Conservation (phyloP, 2,888 invertebrate genomes). For the Drosophila mulleri region DNA sequence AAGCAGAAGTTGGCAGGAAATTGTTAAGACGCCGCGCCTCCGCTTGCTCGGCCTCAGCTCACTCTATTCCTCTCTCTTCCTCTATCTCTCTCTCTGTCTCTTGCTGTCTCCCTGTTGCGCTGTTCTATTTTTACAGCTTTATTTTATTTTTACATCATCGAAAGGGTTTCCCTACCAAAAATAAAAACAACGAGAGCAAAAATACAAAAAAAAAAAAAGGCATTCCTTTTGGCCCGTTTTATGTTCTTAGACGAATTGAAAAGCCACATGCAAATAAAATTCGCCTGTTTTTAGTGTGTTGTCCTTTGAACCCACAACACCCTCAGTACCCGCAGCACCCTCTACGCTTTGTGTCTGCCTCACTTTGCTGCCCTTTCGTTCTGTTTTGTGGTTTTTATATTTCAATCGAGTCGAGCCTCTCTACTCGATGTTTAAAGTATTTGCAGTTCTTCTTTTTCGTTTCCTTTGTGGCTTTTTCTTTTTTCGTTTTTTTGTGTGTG, state of each 20-base stretch:
- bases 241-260: slow-evolving; percentile 75
- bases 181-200: slow-evolving; percentile 5
- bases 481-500: neutral
- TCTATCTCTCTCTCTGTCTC: neutral
- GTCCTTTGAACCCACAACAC: slow-evolving; percentile 54
- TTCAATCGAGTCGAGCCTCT: slow-evolving; percentile 59
- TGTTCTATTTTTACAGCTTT: slow-evolving; percentile 55
- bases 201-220: neutral
- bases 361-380: slow-evolving; percentile 3
- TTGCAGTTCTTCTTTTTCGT: slow-evolving; percentile 16
- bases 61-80: neutral
- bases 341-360: slow-evolving; percentile 15
- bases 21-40: slow-evolving; percentile 74
- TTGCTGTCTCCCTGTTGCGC: slow-evolving; percentile 4
- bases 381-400: slow-evolving; percentile 69
- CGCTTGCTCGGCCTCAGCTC: slow-evolving; percentile 19
- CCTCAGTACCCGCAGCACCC: slow-evolving; percentile 30
- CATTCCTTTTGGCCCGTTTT: slow-evolving; percentile 50
- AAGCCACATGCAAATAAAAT: slow-evolving; percentile 78
- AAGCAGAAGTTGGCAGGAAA: slow-evolving; percentile 80
- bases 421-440: slow-evolving; percentile 45
- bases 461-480: neutral
- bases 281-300: slow-evolving; percentile 67
- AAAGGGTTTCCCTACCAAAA: slow-evolving; percentile 63
- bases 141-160: slow-evolving; percentile 72